Evolutionary conservation across 2,797 vertebrate genomes (phyloP).

Genomic region (Dendrocincla tyrannina): DNA sequence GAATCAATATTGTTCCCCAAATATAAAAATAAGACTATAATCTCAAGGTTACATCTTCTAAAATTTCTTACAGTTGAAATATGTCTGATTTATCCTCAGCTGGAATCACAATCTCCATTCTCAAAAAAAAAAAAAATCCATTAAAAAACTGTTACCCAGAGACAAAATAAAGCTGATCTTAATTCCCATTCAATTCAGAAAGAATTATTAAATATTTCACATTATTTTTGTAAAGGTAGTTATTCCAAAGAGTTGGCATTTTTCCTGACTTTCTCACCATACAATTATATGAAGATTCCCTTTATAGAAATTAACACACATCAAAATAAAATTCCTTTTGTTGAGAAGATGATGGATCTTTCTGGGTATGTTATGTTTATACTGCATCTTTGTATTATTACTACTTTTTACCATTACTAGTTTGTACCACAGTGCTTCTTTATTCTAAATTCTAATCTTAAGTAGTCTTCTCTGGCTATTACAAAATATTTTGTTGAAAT

Average conservation of each 20-base stretch:
- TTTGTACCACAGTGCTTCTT: not conserved
- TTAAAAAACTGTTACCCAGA: not conserved
- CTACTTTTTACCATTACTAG: rapidly evolving
- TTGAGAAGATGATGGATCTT: not conserved
- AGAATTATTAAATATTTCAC: not conserved
- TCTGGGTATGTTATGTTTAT: not conserved
- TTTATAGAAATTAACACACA: not conserved
- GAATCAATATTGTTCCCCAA: not conserved
- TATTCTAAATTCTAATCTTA: not conserved
- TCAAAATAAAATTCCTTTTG: not conserved
- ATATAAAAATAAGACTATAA: not conserved
- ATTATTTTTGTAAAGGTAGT: not conserved
- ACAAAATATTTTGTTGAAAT: not conserved
- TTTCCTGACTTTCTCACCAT: not conserved
- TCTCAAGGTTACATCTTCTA: not conserved
- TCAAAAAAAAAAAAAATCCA: not conserved
- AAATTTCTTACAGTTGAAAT: not conserved
- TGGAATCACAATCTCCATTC: not conserved
- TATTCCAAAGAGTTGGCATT: not conserved
- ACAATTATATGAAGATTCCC: not conserved
- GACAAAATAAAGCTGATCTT: not conserved
- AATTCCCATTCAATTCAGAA: not conserved
- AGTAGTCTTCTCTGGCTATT: not conserved
- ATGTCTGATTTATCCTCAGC: not conserved
- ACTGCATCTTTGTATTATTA: not conserved